Percentiles rank a stretch among this genome's conserved stretches.
phyloP scores from a whole-genome alignment of 2,888 invertebrate species.

The Ophraella communa region DNA sequence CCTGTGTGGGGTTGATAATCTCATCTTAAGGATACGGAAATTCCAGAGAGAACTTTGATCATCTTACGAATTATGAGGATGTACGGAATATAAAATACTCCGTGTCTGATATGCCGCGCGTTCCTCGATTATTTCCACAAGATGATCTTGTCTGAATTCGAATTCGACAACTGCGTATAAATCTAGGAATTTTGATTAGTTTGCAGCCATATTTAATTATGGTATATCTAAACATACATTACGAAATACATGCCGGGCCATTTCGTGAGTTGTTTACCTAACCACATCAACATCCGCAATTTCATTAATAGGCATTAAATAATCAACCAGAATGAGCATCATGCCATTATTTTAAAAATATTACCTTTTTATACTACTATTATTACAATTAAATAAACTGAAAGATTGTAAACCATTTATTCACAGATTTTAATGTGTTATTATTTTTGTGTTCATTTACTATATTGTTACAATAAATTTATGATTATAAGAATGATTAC shows the following conservation, averaged over 20 bases:
- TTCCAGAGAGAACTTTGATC: conserved; percentile 59
- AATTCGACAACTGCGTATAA: conserved; percentile 25
- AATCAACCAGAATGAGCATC: neutral
- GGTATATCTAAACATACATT: conserved; percentile 4
- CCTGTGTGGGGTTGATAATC: conserved; percentile 58
- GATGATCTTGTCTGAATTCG: conserved; percentile 32
- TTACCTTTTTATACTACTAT: too few species aligned
- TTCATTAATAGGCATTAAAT: neutral
- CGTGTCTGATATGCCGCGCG: conserved; percentile 34
- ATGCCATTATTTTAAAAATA: too few species aligned
- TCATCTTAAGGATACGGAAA: conserved; percentile 59
- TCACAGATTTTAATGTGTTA: too few species aligned
- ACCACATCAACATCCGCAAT: neutral
- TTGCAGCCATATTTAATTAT: conserved; percentile 21
- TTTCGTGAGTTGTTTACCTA: neutral
- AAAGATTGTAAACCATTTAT: too few species aligned
- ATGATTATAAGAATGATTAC: too few species aligned
- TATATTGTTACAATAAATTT: too few species aligned
- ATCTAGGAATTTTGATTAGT: conserved; percentile 29
- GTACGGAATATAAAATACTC: conserved; percentile 53
- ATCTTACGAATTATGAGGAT: conserved; percentile 59
- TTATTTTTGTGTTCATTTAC: too few species aligned
- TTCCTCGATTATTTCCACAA: conserved; percentile 38
- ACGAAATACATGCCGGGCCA: neutral
- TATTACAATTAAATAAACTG: too few species aligned